These are phyloP conservation scores for Antigone vipio DNA, from an alignment of 2,113 vertebrate genomes.

Conservation along the genomic window DNA sequence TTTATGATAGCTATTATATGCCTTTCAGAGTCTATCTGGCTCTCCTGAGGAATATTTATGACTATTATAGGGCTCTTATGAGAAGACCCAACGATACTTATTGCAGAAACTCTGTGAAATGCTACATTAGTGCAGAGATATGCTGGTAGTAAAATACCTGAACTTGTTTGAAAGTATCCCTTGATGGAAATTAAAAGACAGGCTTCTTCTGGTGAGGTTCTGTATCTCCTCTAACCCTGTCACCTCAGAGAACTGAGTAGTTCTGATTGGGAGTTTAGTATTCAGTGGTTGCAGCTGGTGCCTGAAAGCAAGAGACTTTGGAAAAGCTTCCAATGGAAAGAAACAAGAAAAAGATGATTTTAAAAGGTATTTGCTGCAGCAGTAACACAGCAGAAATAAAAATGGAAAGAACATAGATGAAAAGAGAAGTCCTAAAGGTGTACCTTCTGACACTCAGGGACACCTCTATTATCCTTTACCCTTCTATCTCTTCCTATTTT, in stretches of 20 bases:
- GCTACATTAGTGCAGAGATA: conserved; percentile 73
- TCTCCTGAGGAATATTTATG: conserved; percentile 82
- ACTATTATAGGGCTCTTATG: conserved; percentile 79
- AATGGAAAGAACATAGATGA: neutral
- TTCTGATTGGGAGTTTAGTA: conserved; percentile 49
- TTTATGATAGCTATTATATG: conserved; percentile 82
- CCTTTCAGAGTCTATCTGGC: conserved; percentile 77
- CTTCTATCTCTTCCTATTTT: neutral
- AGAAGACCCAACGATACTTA: conserved; percentile 80
- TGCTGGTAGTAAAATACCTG: conserved; percentile 74
- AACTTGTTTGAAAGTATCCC: conserved; percentile 74
- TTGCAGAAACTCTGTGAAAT: conserved; percentile 76
- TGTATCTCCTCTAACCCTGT: conserved; percentile 26
- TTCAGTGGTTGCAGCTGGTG: conserved; percentile 20
- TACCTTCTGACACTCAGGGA: neutral
- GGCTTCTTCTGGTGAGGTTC: conserved; percentile 51
- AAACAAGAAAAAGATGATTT: neutral
- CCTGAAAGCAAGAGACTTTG: conserved; percentile 32
- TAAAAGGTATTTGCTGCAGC: neutral
- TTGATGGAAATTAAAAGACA: conserved; percentile 73
- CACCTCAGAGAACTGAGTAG: conserved; percentile 55
- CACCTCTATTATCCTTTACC: neutral
- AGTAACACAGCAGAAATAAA: neutral
- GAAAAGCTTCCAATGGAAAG: conserved; percentile 23
- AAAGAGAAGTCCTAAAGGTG: neutral